Percentiles rank a stretch among this genome's conserved stretches.
phyloP scores from a whole-genome alignment of 2,888 invertebrate species.

The Parochlus steinenii region DNA sequence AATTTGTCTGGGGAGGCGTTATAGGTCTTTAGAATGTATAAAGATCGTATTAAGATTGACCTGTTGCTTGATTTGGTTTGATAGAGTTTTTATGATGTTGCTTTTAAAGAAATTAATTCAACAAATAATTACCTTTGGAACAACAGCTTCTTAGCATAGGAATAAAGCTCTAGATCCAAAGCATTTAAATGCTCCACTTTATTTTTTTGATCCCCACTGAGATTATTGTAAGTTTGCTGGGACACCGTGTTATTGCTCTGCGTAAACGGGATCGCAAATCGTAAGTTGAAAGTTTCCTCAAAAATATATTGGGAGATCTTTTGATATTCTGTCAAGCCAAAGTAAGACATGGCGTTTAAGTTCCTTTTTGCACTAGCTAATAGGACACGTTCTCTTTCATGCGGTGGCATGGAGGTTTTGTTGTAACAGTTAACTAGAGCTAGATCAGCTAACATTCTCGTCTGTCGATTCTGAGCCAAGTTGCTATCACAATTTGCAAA shows the following conservation, averaged over 20 bases:
- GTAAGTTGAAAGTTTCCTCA: slow-evolving; percentile 82
- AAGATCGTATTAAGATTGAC: not conserved
- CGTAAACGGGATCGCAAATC: slow-evolving; percentile 77
- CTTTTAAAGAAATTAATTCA: not conserved
- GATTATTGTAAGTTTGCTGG: slow-evolving; percentile 59
- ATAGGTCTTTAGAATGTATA: no score
- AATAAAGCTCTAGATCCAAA: slow-evolving; percentile 83
- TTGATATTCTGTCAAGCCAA: slow-evolving; percentile 92
- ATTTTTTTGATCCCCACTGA: slow-evolving; percentile 56
- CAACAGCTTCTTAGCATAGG: slow-evolving; percentile 79
- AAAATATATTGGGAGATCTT: slow-evolving; percentile 87
- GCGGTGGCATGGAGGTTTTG: slow-evolving; percentile 51
- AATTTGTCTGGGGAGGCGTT: no score
- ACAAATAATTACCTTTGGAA: slow-evolving; percentile 42
- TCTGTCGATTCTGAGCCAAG: slow-evolving; percentile 91
- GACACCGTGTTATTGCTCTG: slow-evolving; percentile 86
- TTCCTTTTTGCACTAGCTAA: slow-evolving; percentile 91
- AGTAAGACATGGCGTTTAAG: slow-evolving; percentile 88
- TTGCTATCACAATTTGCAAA: slow-evolving; percentile 86
- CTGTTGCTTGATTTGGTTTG: no score
- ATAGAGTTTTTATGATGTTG: no score
- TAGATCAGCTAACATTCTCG: slow-evolving; percentile 93
- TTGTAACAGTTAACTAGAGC: slow-evolving; percentile 93
- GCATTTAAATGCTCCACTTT: slow-evolving; percentile 66
- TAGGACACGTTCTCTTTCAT: slow-evolving; percentile 69